These are phyloP conservation scores for Phengaris arion DNA, from an alignment of 2,888 invertebrate species.

Conservation along the genomic window DNA sequence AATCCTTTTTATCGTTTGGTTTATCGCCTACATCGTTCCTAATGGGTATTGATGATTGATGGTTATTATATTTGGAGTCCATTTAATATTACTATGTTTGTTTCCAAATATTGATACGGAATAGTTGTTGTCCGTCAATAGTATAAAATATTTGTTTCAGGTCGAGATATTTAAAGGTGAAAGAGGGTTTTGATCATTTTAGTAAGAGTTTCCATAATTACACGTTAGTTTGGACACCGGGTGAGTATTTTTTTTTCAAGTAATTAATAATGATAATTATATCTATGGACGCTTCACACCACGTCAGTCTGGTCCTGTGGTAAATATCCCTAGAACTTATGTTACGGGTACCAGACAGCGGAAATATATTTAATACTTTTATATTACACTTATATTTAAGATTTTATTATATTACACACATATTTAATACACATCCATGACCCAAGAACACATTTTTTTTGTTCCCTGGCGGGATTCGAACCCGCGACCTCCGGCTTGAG, in stretches of 20 bases:
- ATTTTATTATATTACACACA: no score
- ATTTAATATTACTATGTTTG: background rate
- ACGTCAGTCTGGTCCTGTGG: no score
- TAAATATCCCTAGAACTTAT: no score
- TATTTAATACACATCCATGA: no score
- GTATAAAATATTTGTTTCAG: constrained; percentile 46
- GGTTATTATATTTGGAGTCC: background rate
- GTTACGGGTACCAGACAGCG: no score
- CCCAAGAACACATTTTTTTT: no score
- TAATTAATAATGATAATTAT: no score
- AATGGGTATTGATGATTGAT: background rate
- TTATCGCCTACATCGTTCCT: background rate
- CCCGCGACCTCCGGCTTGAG: no score
- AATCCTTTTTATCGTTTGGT: background rate
- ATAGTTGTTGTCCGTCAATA: background rate
- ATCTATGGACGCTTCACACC: no score
- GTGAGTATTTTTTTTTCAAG: constrained; percentile 46
- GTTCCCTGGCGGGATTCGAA: no score
- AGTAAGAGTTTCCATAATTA: constrained; percentile 84
- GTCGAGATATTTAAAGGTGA: constrained; percentile 53
- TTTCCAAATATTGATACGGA: background rate
- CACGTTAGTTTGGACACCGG: constrained; percentile 82
- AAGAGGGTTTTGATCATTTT: constrained; percentile 65
- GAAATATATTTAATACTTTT: no score
- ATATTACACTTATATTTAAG: no score